Base-by-base conservation (phyloP, 92 coral and sea anemone genomes). In the Palythoa grandis region DNA sequence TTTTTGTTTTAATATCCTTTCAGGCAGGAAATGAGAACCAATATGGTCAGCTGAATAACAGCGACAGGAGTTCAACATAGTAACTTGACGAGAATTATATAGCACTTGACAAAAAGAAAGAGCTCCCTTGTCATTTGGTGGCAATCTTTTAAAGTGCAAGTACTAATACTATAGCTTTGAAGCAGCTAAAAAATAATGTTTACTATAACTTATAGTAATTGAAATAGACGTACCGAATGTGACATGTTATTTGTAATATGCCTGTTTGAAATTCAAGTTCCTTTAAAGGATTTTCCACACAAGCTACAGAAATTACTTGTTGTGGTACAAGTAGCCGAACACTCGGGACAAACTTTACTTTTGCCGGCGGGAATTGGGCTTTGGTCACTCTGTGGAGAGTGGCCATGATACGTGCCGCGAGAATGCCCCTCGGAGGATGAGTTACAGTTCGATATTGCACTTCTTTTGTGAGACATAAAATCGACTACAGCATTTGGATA, bases 271-370 rank as follows among this genome's bases (percentile, higher is more conserved):
- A 14, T 56, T 89, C 82, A 93, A 23, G 91, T 77, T 57, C 87
- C 95, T 88, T 90, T 92, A 76, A 94, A 92, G 61, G 91, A 83
- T 79, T 90, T 94, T 15, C 98, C 98, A 56, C 98, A 94, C 7
- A 92, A 86, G 50, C 91, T 83, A 43, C 98, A 94, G 86, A 92
- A 94, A 87, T 94, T 92, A 77, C 93, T 94, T 29, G 88, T 66
- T 15, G 91, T 76, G 11, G 90, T 79, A 40, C 94, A 92, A 23
- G 82, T 92, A 16, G 91, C 86, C 9, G 95, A 90, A 65, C 98
- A 94, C 52, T 94, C 93, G 3, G 92, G 86, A 76, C 98, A 94
- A 68, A 86, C 94, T 75, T 92, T 80, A 43, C 40, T 43, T 54
- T 63, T 89, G 19, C 98, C 98, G 22, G 88, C 89, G 54, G 92